Evolutionary conservation across 2,888 invertebrate genomes (phyloP).

Genomic region (Minunthozetes semirufus): DNA sequence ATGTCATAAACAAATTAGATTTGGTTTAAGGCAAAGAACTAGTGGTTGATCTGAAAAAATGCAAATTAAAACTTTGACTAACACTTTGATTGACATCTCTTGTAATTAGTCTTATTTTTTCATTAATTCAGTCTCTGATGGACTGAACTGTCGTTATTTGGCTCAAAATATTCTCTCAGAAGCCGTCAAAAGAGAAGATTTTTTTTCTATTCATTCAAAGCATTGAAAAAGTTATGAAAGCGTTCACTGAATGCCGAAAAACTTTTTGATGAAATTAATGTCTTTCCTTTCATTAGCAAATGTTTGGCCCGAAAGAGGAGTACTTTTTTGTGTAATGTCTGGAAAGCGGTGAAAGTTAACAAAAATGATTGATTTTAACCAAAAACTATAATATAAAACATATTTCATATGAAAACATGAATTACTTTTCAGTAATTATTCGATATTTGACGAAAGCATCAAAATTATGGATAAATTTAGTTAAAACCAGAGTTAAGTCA

Average conservation of each 20-base stretch:
- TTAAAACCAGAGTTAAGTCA: not conserved
- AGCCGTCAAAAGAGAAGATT: not conserved
- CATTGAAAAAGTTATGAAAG: not conserved
- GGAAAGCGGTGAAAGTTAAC: not conserved
- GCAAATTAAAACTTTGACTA: not conserved
- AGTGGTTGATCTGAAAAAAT: not conserved
- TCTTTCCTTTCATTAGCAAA: not conserved
- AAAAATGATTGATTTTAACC: constrained; percentile 5
- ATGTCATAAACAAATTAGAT: constrained; percentile 22
- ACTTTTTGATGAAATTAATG: constrained; percentile 20
- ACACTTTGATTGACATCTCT: constrained; percentile 18
- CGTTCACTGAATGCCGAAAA: not conserved
- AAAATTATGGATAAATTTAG: not conserved
- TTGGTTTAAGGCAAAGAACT: not conserved
- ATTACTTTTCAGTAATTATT: not conserved
- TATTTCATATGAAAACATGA: not conserved
- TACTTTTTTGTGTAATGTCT: not conserved
- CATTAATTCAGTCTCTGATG: constrained; percentile 22
- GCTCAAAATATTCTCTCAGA: not conserved
- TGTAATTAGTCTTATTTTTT: constrained; percentile 20
- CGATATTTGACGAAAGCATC: no score
- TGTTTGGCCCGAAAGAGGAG: not conserved
- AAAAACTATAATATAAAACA: not conserved
- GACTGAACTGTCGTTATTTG: not conserved
- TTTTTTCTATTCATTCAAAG: not conserved